Base-by-base conservation (phyloP, 2,888 invertebrate species). In the Drosophila imparisetae region DNA sequence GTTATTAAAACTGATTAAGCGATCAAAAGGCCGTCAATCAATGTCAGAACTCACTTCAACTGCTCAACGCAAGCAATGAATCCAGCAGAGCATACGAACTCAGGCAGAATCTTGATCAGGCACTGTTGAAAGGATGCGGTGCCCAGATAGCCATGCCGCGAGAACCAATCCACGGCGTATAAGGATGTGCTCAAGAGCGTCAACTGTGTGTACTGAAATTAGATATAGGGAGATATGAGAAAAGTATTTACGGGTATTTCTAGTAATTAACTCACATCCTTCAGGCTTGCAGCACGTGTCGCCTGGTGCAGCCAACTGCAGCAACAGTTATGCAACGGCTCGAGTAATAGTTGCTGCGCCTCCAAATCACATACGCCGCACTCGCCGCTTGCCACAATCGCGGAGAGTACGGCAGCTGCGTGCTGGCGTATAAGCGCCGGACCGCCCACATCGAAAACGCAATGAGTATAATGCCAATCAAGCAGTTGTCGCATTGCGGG, bases 401-500 rank as follows among this genome's bases (percentile, higher is more conserved):
- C 89, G 27, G 86, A 83, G 15, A 93, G 63, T 45, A 93, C 55
- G 10, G 93, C 92, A 42, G 93, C 82, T 80, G 93, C 93, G 91
- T 93, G 93, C 72, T 93, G 93, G 21, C 92, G 86, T 59, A 93
- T 89, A 42, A 93, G 78, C 66, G 87, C 90, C 38, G 92, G 87
- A 49, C 91, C 92, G 81, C 92, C 92, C 79, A 90, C 79, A 62
- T 92, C 91, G 68, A 91, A 92, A 67, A 89, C 81, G 57, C 91
- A 87, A 87, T 92, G 90, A 83, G 93, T 90, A 84, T 89, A 92
- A 72, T 93, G 93, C 92, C 93, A 93, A 76, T 93, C 91, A 50
- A 93, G 81, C 84, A 92, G 86, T 72, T 92, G 92, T 49, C 92
- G 91, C 52, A 93, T 84, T 36, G 93, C 92, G 71, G 92, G 87